Conservation (phyloP, 2,888 invertebrate species). For the Caenorhabditis sp. region DNA sequence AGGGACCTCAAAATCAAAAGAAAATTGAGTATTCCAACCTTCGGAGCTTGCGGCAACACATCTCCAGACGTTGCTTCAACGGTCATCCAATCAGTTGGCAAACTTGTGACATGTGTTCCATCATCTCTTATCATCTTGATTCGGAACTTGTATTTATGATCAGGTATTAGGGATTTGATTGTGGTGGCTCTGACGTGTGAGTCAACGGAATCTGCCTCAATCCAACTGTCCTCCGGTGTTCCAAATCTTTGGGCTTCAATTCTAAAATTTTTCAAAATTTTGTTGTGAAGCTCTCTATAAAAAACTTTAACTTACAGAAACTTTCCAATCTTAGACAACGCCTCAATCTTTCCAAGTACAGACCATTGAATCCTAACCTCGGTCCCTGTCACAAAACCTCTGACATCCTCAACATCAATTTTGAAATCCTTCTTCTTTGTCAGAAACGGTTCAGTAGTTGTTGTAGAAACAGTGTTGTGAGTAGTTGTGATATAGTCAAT, state of each 20-base stretch:
- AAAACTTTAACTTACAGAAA: constrained; percentile 65
- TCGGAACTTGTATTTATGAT: constrained; percentile 70
- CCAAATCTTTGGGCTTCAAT: constrained; percentile 63
- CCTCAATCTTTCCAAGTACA: constrained; percentile 64
- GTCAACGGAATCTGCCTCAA: constrained; percentile 68
- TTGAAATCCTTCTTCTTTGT: constrained; percentile 60
- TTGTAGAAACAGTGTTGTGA: constrained; percentile 42
- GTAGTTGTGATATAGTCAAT: constrained; percentile 40
- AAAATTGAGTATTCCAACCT: constrained; percentile 29
- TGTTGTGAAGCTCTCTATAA: no score
- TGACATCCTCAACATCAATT: constrained; percentile 66
- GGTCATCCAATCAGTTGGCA: constrained; percentile 65
- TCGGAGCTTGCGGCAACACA: constrained; percentile 62
- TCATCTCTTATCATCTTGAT: constrained; percentile 66
- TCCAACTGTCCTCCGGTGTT: constrained; percentile 62
- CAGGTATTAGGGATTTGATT: constrained; percentile 69
- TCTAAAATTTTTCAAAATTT: no score
- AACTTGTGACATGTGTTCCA: constrained; percentile 53
- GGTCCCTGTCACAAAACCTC: constrained; percentile 71
- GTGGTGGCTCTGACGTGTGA: constrained; percentile 78
- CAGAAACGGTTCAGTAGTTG: constrained; percentile 62
- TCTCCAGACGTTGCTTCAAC: constrained; percentile 63
- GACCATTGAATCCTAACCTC: constrained; percentile 73
- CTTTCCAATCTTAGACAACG: constrained; percentile 61
- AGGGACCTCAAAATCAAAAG: background rate